Conservation (phyloP, 1,140 invertebrate species). For the Procambarus virginalis region DNA sequence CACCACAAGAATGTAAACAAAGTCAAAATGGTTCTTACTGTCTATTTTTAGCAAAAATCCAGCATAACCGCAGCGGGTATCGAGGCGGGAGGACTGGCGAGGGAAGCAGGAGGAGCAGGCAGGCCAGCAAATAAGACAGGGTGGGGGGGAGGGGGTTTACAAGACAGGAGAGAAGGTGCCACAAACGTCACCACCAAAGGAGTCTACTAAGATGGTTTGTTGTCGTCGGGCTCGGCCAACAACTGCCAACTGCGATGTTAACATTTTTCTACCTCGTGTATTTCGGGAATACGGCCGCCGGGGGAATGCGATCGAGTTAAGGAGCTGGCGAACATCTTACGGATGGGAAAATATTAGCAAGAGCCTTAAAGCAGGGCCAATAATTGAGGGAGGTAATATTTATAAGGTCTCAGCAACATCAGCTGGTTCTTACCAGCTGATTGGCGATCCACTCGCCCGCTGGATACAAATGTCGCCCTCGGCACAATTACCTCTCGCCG, state of each 20-base stretch:
- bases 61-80: neutral
- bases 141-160: neutral
- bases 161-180: neutral
- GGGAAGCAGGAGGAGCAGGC: neutral
- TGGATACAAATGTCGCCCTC: neutral
- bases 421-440: neutral
- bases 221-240: neutral
- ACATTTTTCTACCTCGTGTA: neutral
- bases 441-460: neutral
- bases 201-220: constrained; percentile 4
- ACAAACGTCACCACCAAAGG: neutral
- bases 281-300: neutral
- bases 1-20: neutral
- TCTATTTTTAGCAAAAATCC: neutral
- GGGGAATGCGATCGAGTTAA: neutral
- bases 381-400: neutral
- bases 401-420: constrained; percentile 5
- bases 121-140: neutral
- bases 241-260: constrained; percentile 14
- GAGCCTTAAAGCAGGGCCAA: neutral
- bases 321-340: neutral
- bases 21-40: neutral
- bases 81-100: neutral
- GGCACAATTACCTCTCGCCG: too few species aligned
- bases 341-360: neutral